phyloP scores from a whole-genome alignment of 2,113 vertebrate species.

The Marmota monax region DNA sequence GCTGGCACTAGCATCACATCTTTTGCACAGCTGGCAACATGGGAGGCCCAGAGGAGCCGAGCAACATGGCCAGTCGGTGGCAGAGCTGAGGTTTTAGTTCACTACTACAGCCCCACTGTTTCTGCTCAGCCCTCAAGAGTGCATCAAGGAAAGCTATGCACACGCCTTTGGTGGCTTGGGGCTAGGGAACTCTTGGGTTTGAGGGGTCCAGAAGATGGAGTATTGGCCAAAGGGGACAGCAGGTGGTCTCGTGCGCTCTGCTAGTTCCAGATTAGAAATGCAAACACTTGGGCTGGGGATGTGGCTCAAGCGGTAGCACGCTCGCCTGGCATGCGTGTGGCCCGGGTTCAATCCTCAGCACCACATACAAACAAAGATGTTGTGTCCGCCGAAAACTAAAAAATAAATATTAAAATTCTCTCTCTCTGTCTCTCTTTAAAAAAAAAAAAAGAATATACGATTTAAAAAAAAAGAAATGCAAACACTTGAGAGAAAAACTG shows the following conservation, averaged over 20 bases:
- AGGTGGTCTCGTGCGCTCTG: not conserved
- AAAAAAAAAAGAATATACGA: too few relatives aligned
- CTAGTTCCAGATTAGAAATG: slow-evolving; percentile 67
- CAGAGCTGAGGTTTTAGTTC: not conserved
- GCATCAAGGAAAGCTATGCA: not conserved
- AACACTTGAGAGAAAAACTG: slow-evolving; percentile 7
- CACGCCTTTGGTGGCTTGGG: not conserved
- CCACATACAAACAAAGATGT: too few relatives aligned
- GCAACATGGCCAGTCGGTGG: not conserved
- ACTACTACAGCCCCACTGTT: not conserved
- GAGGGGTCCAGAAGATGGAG: not conserved
- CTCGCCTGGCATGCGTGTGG: too few relatives aligned
- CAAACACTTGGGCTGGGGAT: slow-evolving; percentile 30
- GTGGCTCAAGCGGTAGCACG: too few relatives aligned
- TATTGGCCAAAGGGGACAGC: not conserved
- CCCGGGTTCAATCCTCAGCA: too few relatives aligned
- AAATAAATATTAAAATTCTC: too few relatives aligned
- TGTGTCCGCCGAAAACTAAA: too few relatives aligned
- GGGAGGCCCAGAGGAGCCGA: not conserved
- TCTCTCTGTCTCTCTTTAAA: too few relatives aligned
- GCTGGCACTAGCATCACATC: not conserved
- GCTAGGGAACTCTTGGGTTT: not conserved
- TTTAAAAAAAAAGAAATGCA: slow-evolving; percentile 37
- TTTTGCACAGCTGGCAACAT: not conserved
- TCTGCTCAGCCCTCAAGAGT: not conserved